phyloP scores from a whole-genome alignment of 2,888 invertebrate species.

The Oxystoma pomonae region DNA sequence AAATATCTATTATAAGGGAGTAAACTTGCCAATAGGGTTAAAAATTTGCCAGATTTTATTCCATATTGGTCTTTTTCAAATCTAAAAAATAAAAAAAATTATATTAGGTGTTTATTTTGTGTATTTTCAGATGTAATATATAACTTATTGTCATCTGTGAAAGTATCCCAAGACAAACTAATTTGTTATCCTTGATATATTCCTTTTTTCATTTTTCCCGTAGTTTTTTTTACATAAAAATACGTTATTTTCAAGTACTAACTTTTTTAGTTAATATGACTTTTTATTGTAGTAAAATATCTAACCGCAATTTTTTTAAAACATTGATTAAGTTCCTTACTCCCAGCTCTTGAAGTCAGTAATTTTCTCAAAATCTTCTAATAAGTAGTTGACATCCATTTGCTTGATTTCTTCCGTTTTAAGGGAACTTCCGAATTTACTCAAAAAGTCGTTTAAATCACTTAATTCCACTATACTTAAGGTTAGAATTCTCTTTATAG shows the following conservation, averaged over 20 bases:
- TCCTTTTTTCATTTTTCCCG: too few species aligned
- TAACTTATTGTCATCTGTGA: too few species aligned
- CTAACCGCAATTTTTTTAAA: too few species aligned
- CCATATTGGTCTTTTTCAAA: conserved; percentile 33
- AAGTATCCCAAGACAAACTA: too few species aligned
- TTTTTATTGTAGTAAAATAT: too few species aligned
- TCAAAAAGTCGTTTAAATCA: conserved; percentile 33
- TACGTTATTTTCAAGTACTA: too few species aligned
- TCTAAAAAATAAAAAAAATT: conserved; percentile 17
- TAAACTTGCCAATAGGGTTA: conserved; percentile 32
- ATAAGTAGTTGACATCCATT: conserved; percentile 31
- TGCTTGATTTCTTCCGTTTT: conserved; percentile 33
- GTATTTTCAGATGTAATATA: too few species aligned
- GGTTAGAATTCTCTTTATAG: conserved; percentile 32
- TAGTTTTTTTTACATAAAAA: too few species aligned
- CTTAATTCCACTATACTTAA: conserved; percentile 29
- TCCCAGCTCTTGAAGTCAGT: not conserved
- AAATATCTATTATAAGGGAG: conserved; percentile 31
- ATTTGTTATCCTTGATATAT: too few species aligned
- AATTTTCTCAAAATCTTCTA: conserved; percentile 11
- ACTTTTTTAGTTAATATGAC: too few species aligned
- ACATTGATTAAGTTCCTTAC: too few species aligned
- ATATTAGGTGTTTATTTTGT: too few species aligned
- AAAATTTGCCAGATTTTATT: conserved; percentile 32
- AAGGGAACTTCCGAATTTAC: conserved; percentile 29